Evolutionary conservation across 1,140 invertebrate genomes (phyloP).

Genomic region (Idris sp.): DNA sequence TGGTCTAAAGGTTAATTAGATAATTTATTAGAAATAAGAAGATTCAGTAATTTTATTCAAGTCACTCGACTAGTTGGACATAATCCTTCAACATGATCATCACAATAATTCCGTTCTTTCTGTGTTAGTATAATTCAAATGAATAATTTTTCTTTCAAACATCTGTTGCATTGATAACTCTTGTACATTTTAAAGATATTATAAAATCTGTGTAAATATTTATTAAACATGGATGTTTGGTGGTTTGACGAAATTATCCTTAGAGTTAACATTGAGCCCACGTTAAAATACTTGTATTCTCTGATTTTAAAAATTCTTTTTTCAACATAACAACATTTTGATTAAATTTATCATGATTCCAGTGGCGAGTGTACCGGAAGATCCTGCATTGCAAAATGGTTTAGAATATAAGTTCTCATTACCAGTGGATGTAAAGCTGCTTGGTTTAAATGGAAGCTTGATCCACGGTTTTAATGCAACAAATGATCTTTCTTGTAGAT

Average conservation of each 20-base stretch:
- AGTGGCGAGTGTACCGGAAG: conserved; percentile 8
- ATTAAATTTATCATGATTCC: conserved; percentile 1
- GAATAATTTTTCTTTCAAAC: too few relatives aligned
- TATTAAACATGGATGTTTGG: too few relatives aligned
- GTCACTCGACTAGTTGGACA: conserved; percentile 2
- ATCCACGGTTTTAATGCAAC: not conserved
- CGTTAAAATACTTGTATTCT: too few relatives aligned
- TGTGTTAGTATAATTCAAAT: conserved; percentile 3
- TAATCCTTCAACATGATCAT: conserved; percentile 12
- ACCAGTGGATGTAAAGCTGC: not conserved
- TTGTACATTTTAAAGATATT: too few relatives aligned
- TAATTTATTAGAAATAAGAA: too few relatives aligned
- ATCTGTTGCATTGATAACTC: too few relatives aligned
- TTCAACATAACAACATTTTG: too few relatives aligned
- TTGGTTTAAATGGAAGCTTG: not conserved
- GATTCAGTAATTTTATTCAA: too few relatives aligned
- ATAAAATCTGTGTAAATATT: too few relatives aligned
- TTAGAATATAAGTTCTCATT: conserved; percentile 6
- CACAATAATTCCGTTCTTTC: conserved; percentile 19
- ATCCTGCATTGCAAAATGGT: not conserved
- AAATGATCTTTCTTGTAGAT: conserved; percentile 2
- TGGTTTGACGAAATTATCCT: too few relatives aligned
- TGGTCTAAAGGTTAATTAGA: too few relatives aligned
- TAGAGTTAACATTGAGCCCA: too few relatives aligned
- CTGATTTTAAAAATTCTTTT: not conserved